A percentile compares a stretch with the other conserved stretches of the same genome.
phyloP scores from a whole-genome alignment of 1,140 invertebrate genomes.

The Lepidostoma basale region DNA sequence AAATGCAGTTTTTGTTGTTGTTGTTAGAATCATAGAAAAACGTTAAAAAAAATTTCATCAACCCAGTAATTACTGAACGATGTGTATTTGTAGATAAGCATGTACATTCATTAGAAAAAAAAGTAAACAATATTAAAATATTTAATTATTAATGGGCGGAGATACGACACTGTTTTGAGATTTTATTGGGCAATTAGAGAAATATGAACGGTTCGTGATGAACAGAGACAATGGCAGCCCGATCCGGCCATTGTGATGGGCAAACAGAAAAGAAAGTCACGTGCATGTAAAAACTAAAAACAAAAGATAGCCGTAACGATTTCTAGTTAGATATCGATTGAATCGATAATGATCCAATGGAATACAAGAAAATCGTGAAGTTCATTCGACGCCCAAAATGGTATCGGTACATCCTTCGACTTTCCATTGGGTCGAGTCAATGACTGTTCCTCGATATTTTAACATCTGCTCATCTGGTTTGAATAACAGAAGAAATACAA shows the following conservation, averaged over 20 bases:
- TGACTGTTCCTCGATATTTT: no score
- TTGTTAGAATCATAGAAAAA: no score
- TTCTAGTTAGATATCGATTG: not conserved
- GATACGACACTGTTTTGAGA: not conserved
- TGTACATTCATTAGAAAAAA: no score
- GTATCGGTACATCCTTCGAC: not conserved
- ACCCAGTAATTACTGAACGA: no score
- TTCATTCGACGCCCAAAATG: not conserved
- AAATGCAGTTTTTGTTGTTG: no score
- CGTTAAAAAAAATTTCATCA: no score
- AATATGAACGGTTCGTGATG: not conserved
- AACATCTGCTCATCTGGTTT: no score
- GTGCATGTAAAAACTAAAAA: not conserved
- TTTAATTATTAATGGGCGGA: not conserved
- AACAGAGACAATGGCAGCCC: not conserved
- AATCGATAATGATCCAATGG: not conserved
- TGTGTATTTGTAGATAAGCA: no score
- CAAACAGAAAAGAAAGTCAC: not conserved
- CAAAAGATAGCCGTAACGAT: no score
- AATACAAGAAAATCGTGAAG: slow-evolving; percentile 3
- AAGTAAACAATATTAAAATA: no score
- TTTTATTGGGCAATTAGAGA: slow-evolving; percentile 1
- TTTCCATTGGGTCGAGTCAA: no score
- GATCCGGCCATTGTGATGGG: not conserved
- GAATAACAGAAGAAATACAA: no score